Conservation (phyloP, 2,888 invertebrate species). For the Stratiomys singularior region DNA sequence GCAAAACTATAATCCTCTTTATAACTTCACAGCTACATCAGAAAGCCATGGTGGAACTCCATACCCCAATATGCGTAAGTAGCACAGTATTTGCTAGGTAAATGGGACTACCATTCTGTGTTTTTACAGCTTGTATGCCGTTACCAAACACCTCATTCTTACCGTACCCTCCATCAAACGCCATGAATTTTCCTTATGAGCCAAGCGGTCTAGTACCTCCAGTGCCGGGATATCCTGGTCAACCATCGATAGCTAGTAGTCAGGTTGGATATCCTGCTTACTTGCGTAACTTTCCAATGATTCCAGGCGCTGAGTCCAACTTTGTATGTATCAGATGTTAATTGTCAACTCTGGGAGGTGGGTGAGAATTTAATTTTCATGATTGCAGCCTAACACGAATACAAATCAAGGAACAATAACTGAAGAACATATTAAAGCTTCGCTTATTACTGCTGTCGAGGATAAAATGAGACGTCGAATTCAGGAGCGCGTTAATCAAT, state of each 20-base stretch:
- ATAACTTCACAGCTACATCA: conserved; percentile 53
- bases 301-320: conserved; percentile 57
- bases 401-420: conserved; percentile 83
- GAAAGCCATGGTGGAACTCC: conserved; percentile 46
- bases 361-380: not conserved
- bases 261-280: conserved; percentile 68
- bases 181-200: not conserved
- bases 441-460: conserved; percentile 92
- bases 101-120: not conserved
- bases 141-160: conserved; percentile 60
- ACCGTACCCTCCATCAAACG: conserved; percentile 61
- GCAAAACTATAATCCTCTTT: no score
- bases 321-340: conserved; percentile 40
- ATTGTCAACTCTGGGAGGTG: not conserved
- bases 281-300: conserved; percentile 62
- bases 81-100: not conserved
- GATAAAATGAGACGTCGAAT: conserved; percentile 90
- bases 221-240: conserved; percentile 11
- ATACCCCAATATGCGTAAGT: conserved; percentile 3
- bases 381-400: conserved; percentile 55
- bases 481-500: conserved; percentile 89
- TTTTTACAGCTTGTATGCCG: conserved; percentile 32
- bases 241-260: not conserved
- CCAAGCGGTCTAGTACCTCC: conserved; percentile 23
- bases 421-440: conserved; percentile 94